Percentiles rank a stretch among this genome's conserved stretches.
phyloP scores from a whole-genome alignment of 2,888 invertebrate species.

The Folsomia candida region DNA sequence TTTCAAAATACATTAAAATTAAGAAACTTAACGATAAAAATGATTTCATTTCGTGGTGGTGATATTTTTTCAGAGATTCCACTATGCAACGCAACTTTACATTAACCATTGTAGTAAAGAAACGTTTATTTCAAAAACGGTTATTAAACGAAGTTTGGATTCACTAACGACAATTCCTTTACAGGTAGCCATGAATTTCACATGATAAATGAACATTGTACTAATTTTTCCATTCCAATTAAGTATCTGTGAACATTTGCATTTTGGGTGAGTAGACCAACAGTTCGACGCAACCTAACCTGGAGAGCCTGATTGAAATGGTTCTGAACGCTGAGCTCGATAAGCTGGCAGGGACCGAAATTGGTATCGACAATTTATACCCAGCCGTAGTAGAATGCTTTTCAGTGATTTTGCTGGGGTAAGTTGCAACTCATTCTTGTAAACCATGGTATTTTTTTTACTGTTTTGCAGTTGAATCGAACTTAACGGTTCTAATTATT shows the following conservation, averaged over 20 bases:
- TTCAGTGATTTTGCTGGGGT: slow-evolving; percentile 86
- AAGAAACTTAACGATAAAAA: no score
- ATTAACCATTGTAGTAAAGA: slow-evolving; percentile 31
- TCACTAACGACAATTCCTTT: not conserved
- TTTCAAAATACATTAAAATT: slow-evolving; percentile 2
- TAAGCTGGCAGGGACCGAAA: slow-evolving; percentile 19
- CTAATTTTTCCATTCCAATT: no score
- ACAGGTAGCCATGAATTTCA: no score
- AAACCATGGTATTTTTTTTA: not conserved
- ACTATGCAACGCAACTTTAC: slow-evolving; percentile 41
- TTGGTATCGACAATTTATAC: slow-evolving; percentile 58
- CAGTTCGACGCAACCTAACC: not conserved
- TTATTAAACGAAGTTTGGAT: slow-evolving; percentile 2
- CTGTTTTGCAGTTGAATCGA: no score
- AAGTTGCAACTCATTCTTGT: slow-evolving; percentile 53
- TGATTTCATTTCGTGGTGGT: no score
- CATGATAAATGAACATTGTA: no score
- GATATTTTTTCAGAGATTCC: slow-evolving; percentile 40
- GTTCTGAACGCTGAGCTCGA: slow-evolving; percentile 13
- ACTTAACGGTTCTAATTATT: slow-evolving; percentile 23
- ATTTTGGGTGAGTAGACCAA: not conserved
- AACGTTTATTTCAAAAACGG: not conserved
- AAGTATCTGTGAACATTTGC: no score
- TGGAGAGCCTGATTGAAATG: not conserved
- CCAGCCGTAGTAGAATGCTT: slow-evolving; percentile 90